Percentiles rank a stretch among this genome's conserved stretches.
Conservation (phyloP, 2,797 vertebrate genomes). For the Enteromius thamalakanensis region DNA sequence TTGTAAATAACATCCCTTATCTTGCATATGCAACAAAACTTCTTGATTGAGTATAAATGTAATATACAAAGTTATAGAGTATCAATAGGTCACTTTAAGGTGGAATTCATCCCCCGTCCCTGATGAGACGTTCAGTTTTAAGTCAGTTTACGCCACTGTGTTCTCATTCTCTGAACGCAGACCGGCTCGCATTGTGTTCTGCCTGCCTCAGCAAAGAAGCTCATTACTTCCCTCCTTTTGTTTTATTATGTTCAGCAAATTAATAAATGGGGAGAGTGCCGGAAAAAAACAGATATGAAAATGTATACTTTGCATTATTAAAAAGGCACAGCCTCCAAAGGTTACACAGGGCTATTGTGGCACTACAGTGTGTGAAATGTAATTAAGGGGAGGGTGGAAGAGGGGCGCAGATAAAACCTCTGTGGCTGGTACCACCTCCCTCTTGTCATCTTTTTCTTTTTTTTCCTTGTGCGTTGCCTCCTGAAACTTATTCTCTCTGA, state of each 20-base stretch:
- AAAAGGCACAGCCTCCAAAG: constrained; percentile 83
- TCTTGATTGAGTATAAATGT: not conserved
- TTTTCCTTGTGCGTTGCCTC: constrained; percentile 56
- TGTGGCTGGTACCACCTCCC: constrained; percentile 74
- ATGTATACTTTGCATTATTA: constrained; percentile 87
- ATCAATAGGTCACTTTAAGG: not conserved
- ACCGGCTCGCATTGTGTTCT: constrained; percentile 68
- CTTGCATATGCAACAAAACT: not conserved
- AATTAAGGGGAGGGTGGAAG: constrained; percentile 78
- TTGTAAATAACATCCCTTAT: not conserved
- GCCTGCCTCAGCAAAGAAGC: constrained; percentile 78
- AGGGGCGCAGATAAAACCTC: constrained; percentile 76
- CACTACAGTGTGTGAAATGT: constrained; percentile 83
- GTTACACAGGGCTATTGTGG: constrained; percentile 84
- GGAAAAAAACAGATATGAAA: constrained; percentile 81
- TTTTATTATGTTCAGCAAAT: constrained; percentile 87
- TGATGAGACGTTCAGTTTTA: not conserved
- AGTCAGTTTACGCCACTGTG: not conserved
- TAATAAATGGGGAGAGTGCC: constrained; percentile 82
- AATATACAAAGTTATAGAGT: not conserved
- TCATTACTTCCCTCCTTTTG: constrained; percentile 79
- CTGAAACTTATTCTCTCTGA: constrained; percentile 83
- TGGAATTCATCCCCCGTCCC: not conserved
- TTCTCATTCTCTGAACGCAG: constrained; percentile 10
- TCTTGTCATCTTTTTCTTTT: constrained; percentile 75